A percentile compares a stretch with the other conserved stretches of the same genome.
These are phyloP conservation scores for Ophion costatus DNA, from an alignment of 2,888 invertebrate species.

Conservation along the genomic window DNA sequence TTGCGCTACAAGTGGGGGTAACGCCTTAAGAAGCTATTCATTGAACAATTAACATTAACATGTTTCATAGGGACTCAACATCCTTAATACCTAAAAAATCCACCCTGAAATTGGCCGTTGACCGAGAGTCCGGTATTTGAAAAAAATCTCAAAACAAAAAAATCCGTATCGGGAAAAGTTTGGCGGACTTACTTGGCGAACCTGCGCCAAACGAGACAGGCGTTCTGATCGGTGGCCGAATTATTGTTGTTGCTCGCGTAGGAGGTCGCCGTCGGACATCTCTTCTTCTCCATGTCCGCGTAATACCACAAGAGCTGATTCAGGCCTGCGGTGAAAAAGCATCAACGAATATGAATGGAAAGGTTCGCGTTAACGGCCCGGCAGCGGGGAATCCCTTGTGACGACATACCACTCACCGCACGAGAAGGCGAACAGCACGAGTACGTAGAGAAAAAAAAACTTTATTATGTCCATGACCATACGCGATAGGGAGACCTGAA, in stretches of 20 bases:
- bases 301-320: constrained; percentile 96
- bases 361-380: neutral
- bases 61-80: no score
- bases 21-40: no score
- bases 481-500: constrained; percentile 97
- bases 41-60: no score
- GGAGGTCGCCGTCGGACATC: constrained; percentile 87
- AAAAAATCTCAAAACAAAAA: neutral
- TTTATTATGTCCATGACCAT: constrained; percentile 98
- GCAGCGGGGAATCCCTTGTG: constrained; percentile 32
- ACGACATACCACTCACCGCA: constrained; percentile 89
- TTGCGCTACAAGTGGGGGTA: no score
- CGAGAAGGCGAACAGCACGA: constrained; percentile 97
- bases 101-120: no score
- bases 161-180: neutral
- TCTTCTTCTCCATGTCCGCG: constrained; percentile 94
- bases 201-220: constrained; percentile 93
- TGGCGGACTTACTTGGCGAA: constrained; percentile 90
- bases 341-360: neutral
- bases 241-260: constrained; percentile 73
- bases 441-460: constrained; percentile 96
- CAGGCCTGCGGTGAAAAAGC: constrained; percentile 85
- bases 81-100: no score
- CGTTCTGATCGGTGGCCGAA: constrained; percentile 88
- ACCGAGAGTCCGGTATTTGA: no score